A percentile compares a stretch with the other conserved stretches of the same genome.
Conservation (phyloP, 2,113 vertebrate genomes). For the Peromyscus californicus region DNA sequence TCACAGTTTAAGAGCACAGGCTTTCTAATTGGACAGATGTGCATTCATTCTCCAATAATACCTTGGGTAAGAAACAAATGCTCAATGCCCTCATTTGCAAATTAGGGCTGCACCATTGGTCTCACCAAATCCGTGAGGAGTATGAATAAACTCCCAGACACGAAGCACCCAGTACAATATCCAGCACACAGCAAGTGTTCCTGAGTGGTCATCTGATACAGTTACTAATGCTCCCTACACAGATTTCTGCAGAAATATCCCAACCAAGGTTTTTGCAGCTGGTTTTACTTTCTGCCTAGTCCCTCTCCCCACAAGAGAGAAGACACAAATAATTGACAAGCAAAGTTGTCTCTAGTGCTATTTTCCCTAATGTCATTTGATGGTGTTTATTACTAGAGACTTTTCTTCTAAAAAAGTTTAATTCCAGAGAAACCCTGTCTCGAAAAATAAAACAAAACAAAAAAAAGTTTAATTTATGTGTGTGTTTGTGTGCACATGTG, state of each 20-base stretch:
- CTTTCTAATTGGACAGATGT: not conserved
- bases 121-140: not conserved
- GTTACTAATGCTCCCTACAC: not conserved
- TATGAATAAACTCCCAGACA: not conserved
- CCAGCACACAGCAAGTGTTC: not conserved
- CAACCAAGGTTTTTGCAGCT: not conserved
- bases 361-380: not conserved
- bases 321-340: not conserved
- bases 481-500: not conserved
- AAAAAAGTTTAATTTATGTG: not conserved
- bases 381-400: not conserved
- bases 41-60: not conserved
- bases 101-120: not conserved
- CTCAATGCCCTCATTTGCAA: not conserved
- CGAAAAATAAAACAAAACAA: no score
- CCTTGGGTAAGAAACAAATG: not conserved
- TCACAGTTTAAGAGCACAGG: not conserved
- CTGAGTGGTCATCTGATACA: not conserved
- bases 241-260: conserved; percentile 29
- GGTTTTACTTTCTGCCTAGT: not conserved
- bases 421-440: no score
- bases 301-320: not conserved
- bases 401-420: not conserved
- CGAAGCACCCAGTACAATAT: not conserved
- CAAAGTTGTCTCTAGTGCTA: not conserved